Conservation (phyloP, 2,888 invertebrate genomes). For the Spilosoma lubricipeda region DNA sequence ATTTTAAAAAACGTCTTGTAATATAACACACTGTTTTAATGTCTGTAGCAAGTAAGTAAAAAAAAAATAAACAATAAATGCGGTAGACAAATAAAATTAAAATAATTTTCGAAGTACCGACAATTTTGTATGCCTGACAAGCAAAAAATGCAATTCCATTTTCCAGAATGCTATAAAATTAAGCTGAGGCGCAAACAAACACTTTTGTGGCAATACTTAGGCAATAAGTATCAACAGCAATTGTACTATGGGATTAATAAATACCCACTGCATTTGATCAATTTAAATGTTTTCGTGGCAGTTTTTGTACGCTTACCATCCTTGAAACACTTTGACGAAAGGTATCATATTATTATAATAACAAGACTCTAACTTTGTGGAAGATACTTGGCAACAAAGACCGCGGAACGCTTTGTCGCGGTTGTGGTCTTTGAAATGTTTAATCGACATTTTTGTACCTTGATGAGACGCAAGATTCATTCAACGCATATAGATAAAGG, state of each 20-base stretch:
- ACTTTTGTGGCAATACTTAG: too few species aligned
- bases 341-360: constrained; percentile 9
- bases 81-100: too few species aligned
- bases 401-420: constrained; percentile 26
- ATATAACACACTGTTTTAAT: too few species aligned
- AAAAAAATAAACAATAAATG: too few species aligned
- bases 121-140: too few species aligned
- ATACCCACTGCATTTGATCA: neutral
- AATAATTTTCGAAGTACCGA: too few species aligned
- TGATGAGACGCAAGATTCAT: neutral
- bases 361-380: neutral
- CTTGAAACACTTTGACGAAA: constrained; percentile 1
- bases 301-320: neutral
- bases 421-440: constrained; percentile 25
- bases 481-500: neutral
- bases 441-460: neutral
- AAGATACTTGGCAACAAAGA: constrained; percentile 21
- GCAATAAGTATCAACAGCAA: neutral
- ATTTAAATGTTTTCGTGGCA: neutral
- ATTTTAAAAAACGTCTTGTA: too few species aligned
- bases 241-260: neutral
- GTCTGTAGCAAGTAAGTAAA: too few species aligned
- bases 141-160: too few species aligned
- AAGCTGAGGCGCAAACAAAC: too few species aligned
- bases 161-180: too few species aligned